Percentiles rank a stretch among this genome's conserved stretches.
Conservation (phyloP, 2,888 invertebrate genomes). For the Diplolepis rosae region DNA sequence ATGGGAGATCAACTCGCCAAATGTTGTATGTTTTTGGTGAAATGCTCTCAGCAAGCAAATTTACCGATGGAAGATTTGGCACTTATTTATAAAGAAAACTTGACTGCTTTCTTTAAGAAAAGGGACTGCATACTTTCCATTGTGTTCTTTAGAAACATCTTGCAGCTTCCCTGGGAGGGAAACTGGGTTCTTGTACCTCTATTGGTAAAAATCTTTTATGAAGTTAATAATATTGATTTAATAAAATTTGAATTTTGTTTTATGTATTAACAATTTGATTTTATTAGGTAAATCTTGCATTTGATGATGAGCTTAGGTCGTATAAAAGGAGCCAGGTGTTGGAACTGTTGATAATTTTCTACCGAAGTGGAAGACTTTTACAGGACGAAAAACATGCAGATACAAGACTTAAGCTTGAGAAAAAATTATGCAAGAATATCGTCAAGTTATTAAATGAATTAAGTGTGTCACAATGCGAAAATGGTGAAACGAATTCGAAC, state of each 20-base stretch:
- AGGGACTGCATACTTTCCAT: constrained; percentile 80
- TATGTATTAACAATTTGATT: constrained; percentile 15
- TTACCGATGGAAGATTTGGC: constrained; percentile 69
- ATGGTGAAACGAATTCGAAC: constrained; percentile 60
- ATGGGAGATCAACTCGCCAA: constrained; percentile 80
- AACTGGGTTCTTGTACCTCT: constrained; percentile 78
- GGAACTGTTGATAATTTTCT: constrained; percentile 80
- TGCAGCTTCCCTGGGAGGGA: constrained; percentile 81
- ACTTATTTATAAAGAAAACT: constrained; percentile 75
- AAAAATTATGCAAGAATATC: constrained; percentile 73
- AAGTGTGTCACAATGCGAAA: constrained; percentile 63
- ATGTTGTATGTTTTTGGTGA: constrained; percentile 80
- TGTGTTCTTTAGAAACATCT: constrained; percentile 79
- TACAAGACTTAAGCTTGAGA: constrained; percentile 73
- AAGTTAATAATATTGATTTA: too few species aligned
- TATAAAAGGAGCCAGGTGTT: constrained; percentile 82
- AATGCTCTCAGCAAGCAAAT: constrained; percentile 76
- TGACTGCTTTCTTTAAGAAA: constrained; percentile 79
- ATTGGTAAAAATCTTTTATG: constrained; percentile 70
- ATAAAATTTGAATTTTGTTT: background rate
- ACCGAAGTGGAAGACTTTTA: constrained; percentile 77
- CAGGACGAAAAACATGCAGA: constrained; percentile 71
- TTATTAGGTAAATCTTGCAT: constrained; percentile 75
- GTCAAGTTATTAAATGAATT: constrained; percentile 70
- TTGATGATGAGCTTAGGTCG: constrained; percentile 78